Conservation (phyloP, 2,888 invertebrate species). For the Trilocha varians region DNA sequence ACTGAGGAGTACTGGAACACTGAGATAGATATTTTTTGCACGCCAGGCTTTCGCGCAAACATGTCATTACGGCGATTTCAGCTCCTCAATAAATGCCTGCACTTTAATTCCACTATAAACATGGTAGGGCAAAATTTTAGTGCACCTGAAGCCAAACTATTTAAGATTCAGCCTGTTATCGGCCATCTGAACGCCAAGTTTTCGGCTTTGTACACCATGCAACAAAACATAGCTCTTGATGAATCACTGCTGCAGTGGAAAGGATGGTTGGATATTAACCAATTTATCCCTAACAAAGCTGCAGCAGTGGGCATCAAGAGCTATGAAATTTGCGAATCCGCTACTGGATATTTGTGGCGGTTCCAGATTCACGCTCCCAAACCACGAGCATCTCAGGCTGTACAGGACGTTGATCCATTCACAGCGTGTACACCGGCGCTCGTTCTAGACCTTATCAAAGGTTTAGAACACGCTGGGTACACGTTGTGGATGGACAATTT, state of each 20-base stretch:
- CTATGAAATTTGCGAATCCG: slow-evolving; percentile 20
- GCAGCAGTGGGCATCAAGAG: slow-evolving; percentile 16
- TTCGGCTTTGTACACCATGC: slow-evolving; percentile 8
- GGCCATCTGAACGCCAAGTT: not conserved
- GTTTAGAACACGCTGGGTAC: slow-evolving; percentile 10
- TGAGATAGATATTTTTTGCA: too few relatives aligned
- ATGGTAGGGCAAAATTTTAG: too few relatives aligned
- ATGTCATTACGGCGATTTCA: too few relatives aligned
- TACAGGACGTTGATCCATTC: slow-evolving; percentile 5
- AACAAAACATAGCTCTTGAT: slow-evolving; percentile 16
- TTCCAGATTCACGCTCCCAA: slow-evolving; percentile 13
- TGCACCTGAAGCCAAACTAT: too few relatives aligned
- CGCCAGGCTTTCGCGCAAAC: too few relatives aligned
- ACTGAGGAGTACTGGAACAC: too few relatives aligned
- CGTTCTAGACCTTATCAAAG: slow-evolving; percentile 8
- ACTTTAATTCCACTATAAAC: too few relatives aligned
- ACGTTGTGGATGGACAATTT: slow-evolving; percentile 22
- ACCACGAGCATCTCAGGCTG: slow-evolving; percentile 16
- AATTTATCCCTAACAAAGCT: slow-evolving; percentile 17
- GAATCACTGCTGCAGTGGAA: slow-evolving; percentile 19
- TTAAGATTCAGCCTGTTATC: too few relatives aligned
- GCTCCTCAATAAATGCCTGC: too few relatives aligned
- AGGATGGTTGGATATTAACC: slow-evolving; percentile 19
- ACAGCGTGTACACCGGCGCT: slow-evolving; percentile 2
- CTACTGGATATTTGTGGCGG: slow-evolving; percentile 15